Evolutionary conservation across 1,140 invertebrate species (phyloP).

Genomic region (Drosophila sucinea): DNA sequence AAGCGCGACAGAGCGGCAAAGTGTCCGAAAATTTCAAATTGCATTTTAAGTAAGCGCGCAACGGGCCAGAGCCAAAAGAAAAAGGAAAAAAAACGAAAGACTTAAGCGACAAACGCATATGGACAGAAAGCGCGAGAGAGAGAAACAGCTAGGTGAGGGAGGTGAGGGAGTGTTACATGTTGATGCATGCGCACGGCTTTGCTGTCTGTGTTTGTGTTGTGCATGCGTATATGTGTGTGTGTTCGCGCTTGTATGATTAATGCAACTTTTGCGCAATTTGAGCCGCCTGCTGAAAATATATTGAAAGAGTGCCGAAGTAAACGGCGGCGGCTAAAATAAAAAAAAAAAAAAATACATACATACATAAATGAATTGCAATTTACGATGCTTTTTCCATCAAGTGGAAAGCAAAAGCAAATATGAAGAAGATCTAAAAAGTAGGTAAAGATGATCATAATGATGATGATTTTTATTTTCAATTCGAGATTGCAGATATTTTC

Average conservation of each 20-base stretch:
- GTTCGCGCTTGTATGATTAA: slow-evolving; percentile 51
- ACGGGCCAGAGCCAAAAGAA: slow-evolving; percentile 11
- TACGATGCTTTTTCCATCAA: slow-evolving; percentile 42
- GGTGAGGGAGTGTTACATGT: slow-evolving; percentile 4
- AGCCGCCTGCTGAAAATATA: slow-evolving; percentile 56
- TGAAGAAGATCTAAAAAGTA: slow-evolving; percentile 22
- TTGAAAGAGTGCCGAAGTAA: slow-evolving; percentile 40
- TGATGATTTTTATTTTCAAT: background rate
- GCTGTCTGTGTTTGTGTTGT: background rate
- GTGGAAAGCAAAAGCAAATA: slow-evolving; percentile 42
- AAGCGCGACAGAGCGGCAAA: slow-evolving; percentile 45
- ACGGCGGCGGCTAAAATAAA: slow-evolving; percentile 20
- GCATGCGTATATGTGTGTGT: background rate
- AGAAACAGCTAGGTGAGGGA: background rate
- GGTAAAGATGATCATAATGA: background rate
- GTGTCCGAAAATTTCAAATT: slow-evolving; percentile 55
- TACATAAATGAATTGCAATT: slow-evolving; percentile 75
- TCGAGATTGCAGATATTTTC: too few relatives aligned
- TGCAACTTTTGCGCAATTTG: slow-evolving; percentile 71
- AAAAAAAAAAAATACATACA: slow-evolving; percentile 36
- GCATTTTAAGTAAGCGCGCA: slow-evolving; percentile 52
- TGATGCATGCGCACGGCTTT: slow-evolving; percentile 9
- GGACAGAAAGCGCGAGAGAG: background rate
- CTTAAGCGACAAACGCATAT: slow-evolving; percentile 67
- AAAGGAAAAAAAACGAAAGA: slow-evolving; percentile 62